Conservation (phyloP, 2,113 vertebrate species). For the Plectropomus leopardus region DNA sequence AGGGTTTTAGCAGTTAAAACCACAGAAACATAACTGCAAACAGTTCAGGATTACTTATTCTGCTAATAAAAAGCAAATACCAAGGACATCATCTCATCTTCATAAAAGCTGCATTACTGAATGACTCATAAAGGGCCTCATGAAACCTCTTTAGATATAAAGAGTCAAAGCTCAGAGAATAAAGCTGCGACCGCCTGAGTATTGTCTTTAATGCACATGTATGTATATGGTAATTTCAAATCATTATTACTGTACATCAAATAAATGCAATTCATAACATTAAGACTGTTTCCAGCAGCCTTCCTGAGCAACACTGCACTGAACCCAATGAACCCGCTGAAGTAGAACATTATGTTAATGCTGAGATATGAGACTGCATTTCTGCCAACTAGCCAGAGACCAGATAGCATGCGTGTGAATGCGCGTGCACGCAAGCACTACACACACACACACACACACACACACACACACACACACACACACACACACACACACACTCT, state of each 20-base stretch:
- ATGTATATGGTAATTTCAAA: not conserved
- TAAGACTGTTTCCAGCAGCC: slow-evolving; percentile 1
- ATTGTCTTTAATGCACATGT: not conserved
- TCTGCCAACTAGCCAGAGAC: slow-evolving; percentile 51
- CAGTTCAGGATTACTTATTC: not conserved
- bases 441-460: slow-evolving; percentile 4
- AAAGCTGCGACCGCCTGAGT: not conserved
- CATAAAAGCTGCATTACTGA: slow-evolving; percentile 9
- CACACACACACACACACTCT: slow-evolving; percentile 1
- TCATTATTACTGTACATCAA: not conserved
- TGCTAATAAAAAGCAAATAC: not conserved
- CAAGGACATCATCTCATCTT: not conserved
- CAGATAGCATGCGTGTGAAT: slow-evolving; percentile 25
- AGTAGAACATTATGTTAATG: slow-evolving; percentile 61
- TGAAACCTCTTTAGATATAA: slow-evolving; percentile 16
- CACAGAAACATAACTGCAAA: not conserved
- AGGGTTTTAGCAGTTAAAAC: not conserved
- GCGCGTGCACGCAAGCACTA: not conserved
- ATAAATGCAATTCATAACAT: slow-evolving; percentile 22
- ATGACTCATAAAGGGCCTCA: not conserved
- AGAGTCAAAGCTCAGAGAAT: slow-evolving; percentile 2
- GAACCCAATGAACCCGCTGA: slow-evolving; percentile 61
- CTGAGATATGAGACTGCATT: slow-evolving; percentile 63
- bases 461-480: slow-evolving; percentile 28
- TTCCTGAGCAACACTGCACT: slow-evolving; percentile 23